Conservation (phyloP, 2,888 invertebrate species). For the Xiphydria camelus region DNA sequence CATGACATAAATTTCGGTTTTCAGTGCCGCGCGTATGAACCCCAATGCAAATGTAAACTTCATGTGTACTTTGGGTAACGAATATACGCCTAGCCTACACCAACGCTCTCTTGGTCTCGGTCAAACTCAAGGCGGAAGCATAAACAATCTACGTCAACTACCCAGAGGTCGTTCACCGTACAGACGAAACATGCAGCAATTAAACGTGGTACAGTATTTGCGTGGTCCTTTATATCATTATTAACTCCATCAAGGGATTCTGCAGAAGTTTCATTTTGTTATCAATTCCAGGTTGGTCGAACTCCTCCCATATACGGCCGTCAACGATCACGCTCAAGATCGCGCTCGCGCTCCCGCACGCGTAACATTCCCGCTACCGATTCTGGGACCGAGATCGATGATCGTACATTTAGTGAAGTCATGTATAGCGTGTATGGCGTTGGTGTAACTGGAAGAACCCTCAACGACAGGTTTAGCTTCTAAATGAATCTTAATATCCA, state of each 20-base stretch:
- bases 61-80: slow-evolving; percentile 42
- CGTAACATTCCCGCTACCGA: slow-evolving; percentile 33
- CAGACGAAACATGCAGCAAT: slow-evolving; percentile 39
- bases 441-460: slow-evolving; percentile 52
- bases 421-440: slow-evolving; percentile 50
- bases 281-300: slow-evolving; percentile 26
- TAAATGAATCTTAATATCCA: slow-evolving; percentile 24
- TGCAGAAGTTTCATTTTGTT: neutral
- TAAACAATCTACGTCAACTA: slow-evolving; percentile 32
- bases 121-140: slow-evolving; percentile 28
- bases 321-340: slow-evolving; percentile 40
- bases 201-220: slow-evolving; percentile 35
- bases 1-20: no score
- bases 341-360: slow-evolving; percentile 49
- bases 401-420: slow-evolving; percentile 50
- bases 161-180: slow-evolving; percentile 49
- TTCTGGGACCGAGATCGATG: slow-evolving; percentile 37
- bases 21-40: slow-evolving; percentile 40
- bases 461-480: slow-evolving; percentile 54
- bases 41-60: slow-evolving; percentile 42
- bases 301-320: slow-evolving; percentile 32
- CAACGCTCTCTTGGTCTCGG: slow-evolving; percentile 36
- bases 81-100: slow-evolving; percentile 27
- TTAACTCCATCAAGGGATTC: neutral
- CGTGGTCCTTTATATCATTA: neutral